Conservation (phyloP, 1,140 invertebrate species). For the Aphelenchoides fujianensis region DNA sequence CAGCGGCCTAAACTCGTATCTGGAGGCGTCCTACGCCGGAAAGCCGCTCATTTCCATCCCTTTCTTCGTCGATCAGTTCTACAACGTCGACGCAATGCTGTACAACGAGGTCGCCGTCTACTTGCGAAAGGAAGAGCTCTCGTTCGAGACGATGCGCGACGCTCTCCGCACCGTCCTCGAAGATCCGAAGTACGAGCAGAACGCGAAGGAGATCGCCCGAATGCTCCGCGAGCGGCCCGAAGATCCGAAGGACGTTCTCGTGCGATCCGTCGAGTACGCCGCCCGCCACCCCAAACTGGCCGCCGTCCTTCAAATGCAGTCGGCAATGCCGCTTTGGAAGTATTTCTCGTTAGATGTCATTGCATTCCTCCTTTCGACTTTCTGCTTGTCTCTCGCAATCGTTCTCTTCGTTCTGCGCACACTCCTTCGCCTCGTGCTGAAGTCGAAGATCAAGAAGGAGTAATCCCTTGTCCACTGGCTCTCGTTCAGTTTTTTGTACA, state of each 20-base stretch:
- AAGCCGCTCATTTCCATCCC: conserved; percentile 75
- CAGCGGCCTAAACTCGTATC: conserved; percentile 74
- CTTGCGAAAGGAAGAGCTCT: conserved; percentile 21
- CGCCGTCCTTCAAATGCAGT: background rate
- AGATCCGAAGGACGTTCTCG: background rate
- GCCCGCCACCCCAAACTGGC: background rate
- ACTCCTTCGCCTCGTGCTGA: background rate
- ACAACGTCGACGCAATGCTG: conserved; percentile 25
- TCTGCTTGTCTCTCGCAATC: background rate
- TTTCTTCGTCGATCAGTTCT: conserved; percentile 40
- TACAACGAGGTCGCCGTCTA: conserved; percentile 19
- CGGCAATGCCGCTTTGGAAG: background rate
- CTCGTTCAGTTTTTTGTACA: background rate
- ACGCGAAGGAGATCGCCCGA: background rate
- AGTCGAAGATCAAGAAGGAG: background rate
- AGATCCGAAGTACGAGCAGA: background rate
- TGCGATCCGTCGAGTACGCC: background rate
- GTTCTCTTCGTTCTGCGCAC: background rate
- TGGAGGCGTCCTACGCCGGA: conserved; percentile 77
- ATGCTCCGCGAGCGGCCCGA: background rate
- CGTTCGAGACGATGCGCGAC: background rate
- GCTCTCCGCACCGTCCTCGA: background rate
- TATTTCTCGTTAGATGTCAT: background rate
- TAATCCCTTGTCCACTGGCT: background rate
- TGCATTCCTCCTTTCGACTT: background rate